phyloP scores from a whole-genome alignment of 2,888 invertebrate species.

The Lordiphosa fenestrarum region DNA sequence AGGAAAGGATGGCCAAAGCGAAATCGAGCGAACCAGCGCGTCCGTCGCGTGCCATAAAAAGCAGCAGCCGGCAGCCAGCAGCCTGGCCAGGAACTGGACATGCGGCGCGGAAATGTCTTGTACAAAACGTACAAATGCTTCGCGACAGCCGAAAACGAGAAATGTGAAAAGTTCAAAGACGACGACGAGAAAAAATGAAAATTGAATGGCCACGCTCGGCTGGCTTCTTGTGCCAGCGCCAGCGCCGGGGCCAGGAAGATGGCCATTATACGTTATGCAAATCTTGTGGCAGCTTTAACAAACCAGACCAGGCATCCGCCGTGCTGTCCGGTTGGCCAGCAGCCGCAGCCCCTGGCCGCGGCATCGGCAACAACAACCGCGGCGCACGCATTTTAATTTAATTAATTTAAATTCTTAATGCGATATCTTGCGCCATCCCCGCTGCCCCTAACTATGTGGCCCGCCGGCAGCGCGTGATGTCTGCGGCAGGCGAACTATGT shows the following conservation, averaged over 20 bases:
- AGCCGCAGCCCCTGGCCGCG: slow-evolving; percentile 21
- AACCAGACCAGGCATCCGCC: slow-evolving; percentile 36
- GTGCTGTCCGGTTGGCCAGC: slow-evolving; percentile 8
- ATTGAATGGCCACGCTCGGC: slow-evolving; percentile 64
- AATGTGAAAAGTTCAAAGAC: slow-evolving; percentile 67
- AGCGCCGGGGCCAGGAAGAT: slow-evolving; percentile 48
- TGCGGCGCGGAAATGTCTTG: slow-evolving; percentile 68
- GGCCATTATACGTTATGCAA: slow-evolving; percentile 73
- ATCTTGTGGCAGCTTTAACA: slow-evolving; percentile 68
- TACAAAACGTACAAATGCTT: slow-evolving; percentile 63
- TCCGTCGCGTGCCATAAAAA: slow-evolving; percentile 29
- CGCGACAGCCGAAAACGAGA: slow-evolving; percentile 51
- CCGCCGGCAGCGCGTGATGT: slow-evolving; percentile 13
- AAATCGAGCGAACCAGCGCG: slow-evolving; percentile 47
- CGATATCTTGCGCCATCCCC: slow-evolving; percentile 52
- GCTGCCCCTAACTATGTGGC: slow-evolving; percentile 38
- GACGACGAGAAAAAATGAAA: slow-evolving; percentile 45
- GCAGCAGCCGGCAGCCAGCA: slow-evolving; percentile 12
- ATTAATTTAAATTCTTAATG: slow-evolving; percentile 74
- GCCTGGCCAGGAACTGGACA: slow-evolving; percentile 56
- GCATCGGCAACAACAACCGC: slow-evolving; percentile 23
- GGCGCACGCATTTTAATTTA: slow-evolving; percentile 69
- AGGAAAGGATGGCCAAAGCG: slow-evolving; percentile 24
- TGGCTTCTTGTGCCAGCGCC: slow-evolving; percentile 23
- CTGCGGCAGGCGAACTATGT: slow-evolving; percentile 19